Conservation (phyloP, 2,888 invertebrate species). For the Hypsopygia costalis region DNA sequence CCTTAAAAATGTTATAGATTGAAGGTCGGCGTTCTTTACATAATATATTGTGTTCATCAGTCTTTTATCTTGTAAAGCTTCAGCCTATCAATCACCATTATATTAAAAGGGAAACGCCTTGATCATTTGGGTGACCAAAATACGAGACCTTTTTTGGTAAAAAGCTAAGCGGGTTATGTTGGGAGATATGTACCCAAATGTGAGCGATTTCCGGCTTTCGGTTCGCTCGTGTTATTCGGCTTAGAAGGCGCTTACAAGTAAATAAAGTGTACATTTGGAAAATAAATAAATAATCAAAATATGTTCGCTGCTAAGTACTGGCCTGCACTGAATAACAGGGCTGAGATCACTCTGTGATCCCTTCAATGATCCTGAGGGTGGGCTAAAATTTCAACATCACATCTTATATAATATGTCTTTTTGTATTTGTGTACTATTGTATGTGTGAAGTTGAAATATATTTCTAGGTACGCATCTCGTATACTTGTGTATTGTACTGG, state of each 20-base stretch:
- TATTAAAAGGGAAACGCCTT: constrained; percentile 6
- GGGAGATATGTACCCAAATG: constrained; percentile 1
- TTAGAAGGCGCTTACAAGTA: background rate
- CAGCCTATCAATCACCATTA: constrained; percentile 4
- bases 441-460: too few species aligned
- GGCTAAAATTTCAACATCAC: too few species aligned
- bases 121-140: constrained; percentile 10
- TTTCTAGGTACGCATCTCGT: too few species aligned
- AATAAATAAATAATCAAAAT: too few species aligned
- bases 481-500: too few species aligned
- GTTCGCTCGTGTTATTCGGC: background rate
- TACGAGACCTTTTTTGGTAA: constrained; percentile 6
- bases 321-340: too few species aligned
- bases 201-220: constrained; percentile 2
- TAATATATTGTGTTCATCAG: constrained; percentile 2
- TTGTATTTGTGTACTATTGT: too few species aligned
- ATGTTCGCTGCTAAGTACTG: too few species aligned
- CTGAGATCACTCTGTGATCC: too few species aligned
- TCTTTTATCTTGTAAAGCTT: constrained; percentile 2
- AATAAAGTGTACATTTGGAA: too few species aligned
- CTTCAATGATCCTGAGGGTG: too few species aligned
- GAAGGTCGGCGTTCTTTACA: background rate
- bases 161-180: constrained; percentile 1
- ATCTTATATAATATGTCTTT: too few species aligned
- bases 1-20: background rate